Conservation (phyloP, 1,140 invertebrate genomes). For the Drosophila baimaii region DNA sequence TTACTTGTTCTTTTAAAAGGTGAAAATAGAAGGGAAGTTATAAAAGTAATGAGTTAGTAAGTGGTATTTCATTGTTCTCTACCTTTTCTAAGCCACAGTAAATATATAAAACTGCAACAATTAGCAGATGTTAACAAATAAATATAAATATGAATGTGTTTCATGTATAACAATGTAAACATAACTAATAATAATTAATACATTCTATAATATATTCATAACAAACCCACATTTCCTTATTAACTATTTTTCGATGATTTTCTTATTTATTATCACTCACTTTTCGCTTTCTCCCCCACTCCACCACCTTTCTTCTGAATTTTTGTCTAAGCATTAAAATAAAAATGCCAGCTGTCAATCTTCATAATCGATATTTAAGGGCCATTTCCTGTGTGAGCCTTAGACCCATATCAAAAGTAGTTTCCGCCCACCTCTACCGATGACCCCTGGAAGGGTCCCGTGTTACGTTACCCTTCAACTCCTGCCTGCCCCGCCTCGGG, state of each 20-base stretch:
- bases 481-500: neutral
- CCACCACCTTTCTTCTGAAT: neutral
- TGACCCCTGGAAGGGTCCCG: conserved; percentile 8
- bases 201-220: too few species aligned
- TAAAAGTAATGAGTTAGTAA: too few species aligned
- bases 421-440: neutral
- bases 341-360: conserved; percentile 26
- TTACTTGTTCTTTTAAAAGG: neutral
- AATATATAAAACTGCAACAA: too few species aligned
- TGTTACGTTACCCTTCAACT: neutral
- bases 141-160: too few species aligned
- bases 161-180: too few species aligned
- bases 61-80: too few species aligned
- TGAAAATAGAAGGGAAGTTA: neutral
- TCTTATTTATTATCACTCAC: neutral
- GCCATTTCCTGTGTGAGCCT: conserved; percentile 13
- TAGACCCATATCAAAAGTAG: conserved; percentile 22
- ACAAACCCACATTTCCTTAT: neutral
- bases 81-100: too few species aligned
- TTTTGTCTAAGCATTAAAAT: neutral
- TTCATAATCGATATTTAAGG: conserved; percentile 45
- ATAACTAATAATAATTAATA: too few species aligned
- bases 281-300: neutral
- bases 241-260: too few species aligned
- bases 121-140: too few species aligned